phyloP scores from a whole-genome alignment of 1,140 invertebrate genomes.

The Pectinophora gossypiella region DNA sequence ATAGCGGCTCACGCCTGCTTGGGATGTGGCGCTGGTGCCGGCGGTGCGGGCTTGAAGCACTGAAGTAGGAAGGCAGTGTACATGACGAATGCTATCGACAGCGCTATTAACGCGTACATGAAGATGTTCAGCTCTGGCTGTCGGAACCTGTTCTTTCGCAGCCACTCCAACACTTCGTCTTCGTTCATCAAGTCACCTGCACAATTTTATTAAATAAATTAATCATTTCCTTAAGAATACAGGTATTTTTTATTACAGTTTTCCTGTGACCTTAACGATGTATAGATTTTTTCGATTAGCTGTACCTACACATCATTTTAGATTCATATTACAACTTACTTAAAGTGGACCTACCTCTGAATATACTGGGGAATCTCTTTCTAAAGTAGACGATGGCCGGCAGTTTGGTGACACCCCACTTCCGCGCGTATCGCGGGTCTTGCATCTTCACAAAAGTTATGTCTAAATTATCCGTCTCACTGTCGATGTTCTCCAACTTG shows the following conservation, averaged over 20 bases:
- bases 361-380: slow-evolving; percentile 96
- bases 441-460: slow-evolving; percentile 97
- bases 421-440: slow-evolving; percentile 92
- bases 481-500: slow-evolving; percentile 93
- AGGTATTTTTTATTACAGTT: no score
- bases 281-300: no score
- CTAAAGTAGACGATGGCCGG: slow-evolving; percentile 95
- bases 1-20: slow-evolving; percentile 78
- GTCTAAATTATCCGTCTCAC: slow-evolving; percentile 94
- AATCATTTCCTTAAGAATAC: no score
- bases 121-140: slow-evolving; percentile 96
- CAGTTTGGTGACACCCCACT: slow-evolving; percentile 95
- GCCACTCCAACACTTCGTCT: slow-evolving; percentile 93
- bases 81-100: slow-evolving; percentile 89
- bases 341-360: slow-evolving; percentile 81
- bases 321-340: neutral
- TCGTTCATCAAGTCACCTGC: slow-evolving; percentile 89
- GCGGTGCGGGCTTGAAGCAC: slow-evolving; percentile 85
- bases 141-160: slow-evolving; percentile 93
- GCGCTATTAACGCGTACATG: slow-evolving; percentile 93
- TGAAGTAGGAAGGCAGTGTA: slow-evolving; percentile 94
- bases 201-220: slow-evolving; percentile 10
- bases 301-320: neutral
- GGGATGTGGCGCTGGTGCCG: slow-evolving; percentile 76
- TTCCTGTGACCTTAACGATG: no score